A percentile compares a stretch with the other conserved stretches of the same genome.
Evolutionary conservation across 2,113 vertebrate genomes (phyloP).

Genomic region (Ardeotis arabs): DNA sequence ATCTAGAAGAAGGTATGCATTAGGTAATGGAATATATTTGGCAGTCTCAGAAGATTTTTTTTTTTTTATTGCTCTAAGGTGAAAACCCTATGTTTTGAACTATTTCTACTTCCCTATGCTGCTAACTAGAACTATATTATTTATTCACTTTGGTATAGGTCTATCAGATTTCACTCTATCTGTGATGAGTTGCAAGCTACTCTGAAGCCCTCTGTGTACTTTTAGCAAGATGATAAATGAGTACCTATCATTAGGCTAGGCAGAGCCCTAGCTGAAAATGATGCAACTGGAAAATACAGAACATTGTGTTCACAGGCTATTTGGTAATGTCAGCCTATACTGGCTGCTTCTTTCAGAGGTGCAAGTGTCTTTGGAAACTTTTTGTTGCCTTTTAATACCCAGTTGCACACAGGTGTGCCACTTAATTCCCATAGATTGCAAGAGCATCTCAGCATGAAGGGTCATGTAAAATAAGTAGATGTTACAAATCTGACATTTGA

Average conservation of each 20-base stretch:
- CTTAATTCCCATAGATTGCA: not conserved
- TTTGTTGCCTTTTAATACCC: not conserved
- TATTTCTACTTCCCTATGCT: not conserved
- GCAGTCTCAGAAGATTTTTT: not conserved
- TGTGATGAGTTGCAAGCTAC: not conserved
- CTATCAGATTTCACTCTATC: not conserved
- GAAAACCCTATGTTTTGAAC: not conserved
- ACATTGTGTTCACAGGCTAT: not conserved
- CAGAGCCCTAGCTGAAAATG: not conserved
- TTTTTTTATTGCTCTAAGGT: not conserved
- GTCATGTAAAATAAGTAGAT: not conserved
- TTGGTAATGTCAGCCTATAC: not conserved
- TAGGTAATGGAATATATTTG: not conserved
- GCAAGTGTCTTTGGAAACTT: not conserved
- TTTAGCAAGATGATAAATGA: not conserved
- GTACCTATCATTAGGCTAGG: not conserved
- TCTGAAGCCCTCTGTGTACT: not conserved
- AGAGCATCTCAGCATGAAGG: not conserved
- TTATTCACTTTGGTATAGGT: not conserved
- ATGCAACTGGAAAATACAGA: not conserved
- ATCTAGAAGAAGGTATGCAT: not conserved
- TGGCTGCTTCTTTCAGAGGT: not conserved
- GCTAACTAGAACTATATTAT: not conserved
- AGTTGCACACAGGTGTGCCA: not conserved
- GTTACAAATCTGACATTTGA: not conserved